These are phyloP conservation scores for Druon quercuslanigerum DNA, from an alignment of 1,140 invertebrate species.

Conservation along the genomic window DNA sequence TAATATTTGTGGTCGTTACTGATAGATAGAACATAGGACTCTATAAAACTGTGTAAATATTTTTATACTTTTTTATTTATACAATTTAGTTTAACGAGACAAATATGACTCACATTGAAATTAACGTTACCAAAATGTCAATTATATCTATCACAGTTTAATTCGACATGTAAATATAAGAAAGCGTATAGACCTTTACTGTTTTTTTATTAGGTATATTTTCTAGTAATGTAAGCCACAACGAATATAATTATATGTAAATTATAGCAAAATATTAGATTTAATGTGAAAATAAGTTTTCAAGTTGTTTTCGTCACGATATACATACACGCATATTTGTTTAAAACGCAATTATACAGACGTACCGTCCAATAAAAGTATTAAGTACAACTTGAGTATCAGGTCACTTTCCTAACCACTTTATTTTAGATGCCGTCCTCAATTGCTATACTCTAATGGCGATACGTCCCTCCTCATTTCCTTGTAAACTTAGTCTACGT, in stretches of 20 bases:
- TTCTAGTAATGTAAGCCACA: background rate
- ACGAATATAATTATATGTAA: background rate
- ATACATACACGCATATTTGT: background rate
- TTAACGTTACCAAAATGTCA: conserved; percentile 5
- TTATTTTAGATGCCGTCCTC: conserved; percentile 44
- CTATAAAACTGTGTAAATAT: too few species aligned
- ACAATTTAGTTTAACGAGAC: background rate
- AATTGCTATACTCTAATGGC: conserved; percentile 38
- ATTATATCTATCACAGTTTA: background rate
- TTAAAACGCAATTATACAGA: conserved; percentile 17
- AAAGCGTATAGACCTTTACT: background rate
- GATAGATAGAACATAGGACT: too few species aligned
- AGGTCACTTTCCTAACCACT: conserved; percentile 49
- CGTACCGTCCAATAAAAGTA: conserved; percentile 25
- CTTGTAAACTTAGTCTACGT: conserved; percentile 15
- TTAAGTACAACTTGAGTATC: conserved; percentile 29
- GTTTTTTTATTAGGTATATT: background rate
- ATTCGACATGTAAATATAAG: background rate
- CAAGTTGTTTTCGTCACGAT: conserved; percentile 14
- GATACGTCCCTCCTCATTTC: conserved; percentile 7
- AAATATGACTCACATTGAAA: background rate
- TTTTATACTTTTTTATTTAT: background rate
- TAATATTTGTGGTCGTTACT: too few species aligned
- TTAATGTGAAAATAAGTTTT: background rate
- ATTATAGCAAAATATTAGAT: background rate